Evolutionary conservation across 2,888 invertebrate genomes (phyloP).

Genomic region (Allacma fusca): DNA sequence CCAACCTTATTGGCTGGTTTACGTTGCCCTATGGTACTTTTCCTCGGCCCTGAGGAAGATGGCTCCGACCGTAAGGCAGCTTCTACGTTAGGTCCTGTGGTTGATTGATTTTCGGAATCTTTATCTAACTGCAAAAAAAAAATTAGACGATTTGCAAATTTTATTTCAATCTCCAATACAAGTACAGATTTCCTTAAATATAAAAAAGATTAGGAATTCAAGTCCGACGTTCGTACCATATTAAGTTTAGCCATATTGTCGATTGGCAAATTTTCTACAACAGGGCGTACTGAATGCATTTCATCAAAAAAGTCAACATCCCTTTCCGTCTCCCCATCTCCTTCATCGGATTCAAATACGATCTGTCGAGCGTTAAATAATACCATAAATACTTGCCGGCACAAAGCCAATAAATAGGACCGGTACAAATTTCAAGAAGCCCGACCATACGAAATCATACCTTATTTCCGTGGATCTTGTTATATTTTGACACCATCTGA

Average conservation of each 20-base stretch:
- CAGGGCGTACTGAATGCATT: conserved; percentile 64
- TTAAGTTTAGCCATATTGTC: conserved; percentile 56
- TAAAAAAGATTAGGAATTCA: neutral
- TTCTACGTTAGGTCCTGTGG: conserved; percentile 66
- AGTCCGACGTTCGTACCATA: conserved; percentile 36
- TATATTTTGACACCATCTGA: conserved; percentile 82
- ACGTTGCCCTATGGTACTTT: conserved; percentile 76
- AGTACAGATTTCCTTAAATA: too few species aligned
- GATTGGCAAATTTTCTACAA: conserved; percentile 51
- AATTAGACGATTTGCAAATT: too few species aligned
- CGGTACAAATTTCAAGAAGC: too few species aligned
- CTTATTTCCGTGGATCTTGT: conserved; percentile 87
- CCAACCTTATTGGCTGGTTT: conserved; percentile 76
- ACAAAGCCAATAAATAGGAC: too few species aligned
- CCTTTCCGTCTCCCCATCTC: conserved; percentile 66
- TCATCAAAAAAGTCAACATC: conserved; percentile 93
- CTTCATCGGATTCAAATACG: conserved; percentile 63
- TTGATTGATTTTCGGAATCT: conserved; percentile 21
- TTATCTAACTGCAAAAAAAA: neutral
- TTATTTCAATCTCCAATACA: too few species aligned
- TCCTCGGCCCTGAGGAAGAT: conserved; percentile 66
- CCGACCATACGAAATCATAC: too few species aligned
- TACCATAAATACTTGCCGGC: too few species aligned
- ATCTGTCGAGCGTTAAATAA: conserved; percentile 46
- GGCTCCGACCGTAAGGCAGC: conserved; percentile 64